Evolutionary conservation across 1,140 invertebrate species (phyloP), one percentile per base, ranked within the genome.

Genomic region (Aphelenchoides fujianensis): DNA sequence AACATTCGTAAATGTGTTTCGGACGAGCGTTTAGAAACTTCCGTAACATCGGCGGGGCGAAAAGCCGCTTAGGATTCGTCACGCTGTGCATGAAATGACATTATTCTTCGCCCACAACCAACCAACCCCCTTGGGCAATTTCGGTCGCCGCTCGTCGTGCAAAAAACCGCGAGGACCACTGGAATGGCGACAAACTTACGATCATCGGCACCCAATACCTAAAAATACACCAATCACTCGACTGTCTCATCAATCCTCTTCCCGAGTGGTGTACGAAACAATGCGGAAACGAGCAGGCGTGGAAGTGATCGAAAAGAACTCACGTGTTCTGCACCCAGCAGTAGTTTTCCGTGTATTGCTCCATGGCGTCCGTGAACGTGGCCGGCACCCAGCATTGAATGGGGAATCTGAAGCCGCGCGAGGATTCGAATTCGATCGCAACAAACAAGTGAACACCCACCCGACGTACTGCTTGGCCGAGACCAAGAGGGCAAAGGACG

Each of bases 301-400:
- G n/a, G n/a, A n/a, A n/a, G n/a, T n/a, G n/a, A n/a, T n/a, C n/a
- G n/a, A n/a, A n/a, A n/a, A n/a, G n/a, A n/a, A n/a, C n/a, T n/a
- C n/a, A 83, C 2, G 83, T 84, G 64, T 84, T 82, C 63, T 82
- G 80, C 16, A 83, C 80, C 80, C 82, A 83, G 68, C 81, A 82
- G 59, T 82, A 83, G 67, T 78, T 83, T 69, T 82, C 80, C 35
- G 80, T 84, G 63, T 83, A 84, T 59, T 83, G 82, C 61, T 84
- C 82, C 82, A 85, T 85, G 16, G 82, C 78, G 69, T 85, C 82
- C 27, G 82, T 84, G 64, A 85, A 84, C 12, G 84, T 85, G 12
- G 84, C 84, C 12, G 82, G 82, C 31, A 84, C 82, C 82, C 84
- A 85, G 37, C 82, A 84, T 72, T 82, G 81, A 53, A 83, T 83